Conservation (phyloP, 2,113 vertebrate genomes). For the Theropithecus gelada region DNA sequence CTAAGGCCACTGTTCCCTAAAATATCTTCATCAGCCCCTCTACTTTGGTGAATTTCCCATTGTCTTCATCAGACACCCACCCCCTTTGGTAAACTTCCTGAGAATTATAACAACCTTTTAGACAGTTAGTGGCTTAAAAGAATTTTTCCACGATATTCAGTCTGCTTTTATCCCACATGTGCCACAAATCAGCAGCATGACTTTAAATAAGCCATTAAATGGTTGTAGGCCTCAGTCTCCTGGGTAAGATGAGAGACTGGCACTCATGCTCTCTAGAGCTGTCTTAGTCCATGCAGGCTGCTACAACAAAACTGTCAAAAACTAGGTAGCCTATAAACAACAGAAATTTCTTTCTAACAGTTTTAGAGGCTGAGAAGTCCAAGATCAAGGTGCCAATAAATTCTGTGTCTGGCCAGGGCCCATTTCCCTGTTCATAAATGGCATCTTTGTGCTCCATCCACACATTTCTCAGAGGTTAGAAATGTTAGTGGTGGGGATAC, state of each 20-base stretch:
- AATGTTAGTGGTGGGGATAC: background rate
- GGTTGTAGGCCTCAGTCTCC: background rate
- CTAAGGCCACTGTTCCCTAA: background rate
- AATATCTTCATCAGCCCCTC: background rate
- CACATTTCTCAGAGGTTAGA: constrained; percentile 26
- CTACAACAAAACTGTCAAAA: background rate
- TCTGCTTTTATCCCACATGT: background rate
- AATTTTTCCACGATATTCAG: constrained; percentile 19
- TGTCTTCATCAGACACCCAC: background rate
- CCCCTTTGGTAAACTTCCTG: constrained; percentile 12
- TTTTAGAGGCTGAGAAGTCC: background rate
- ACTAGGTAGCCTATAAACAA: background rate
- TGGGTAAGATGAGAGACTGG: background rate
- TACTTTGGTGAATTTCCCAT: constrained; percentile 18
- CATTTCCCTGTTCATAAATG: background rate
- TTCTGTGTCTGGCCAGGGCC: background rate
- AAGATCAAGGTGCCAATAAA: background rate
- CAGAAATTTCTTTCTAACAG: background rate
- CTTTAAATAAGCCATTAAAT: background rate
- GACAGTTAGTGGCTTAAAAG: background rate
- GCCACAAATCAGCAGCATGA: constrained; percentile 1
- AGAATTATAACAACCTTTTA: background rate
- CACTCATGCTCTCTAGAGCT: background rate
- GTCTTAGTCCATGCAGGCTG: background rate
- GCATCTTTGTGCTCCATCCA: background rate